Percentiles rank a stretch among this genome's conserved stretches.
Conservation (phyloP, 1,140 invertebrate genomes). For the Pseudomyrmex sp. region DNA sequence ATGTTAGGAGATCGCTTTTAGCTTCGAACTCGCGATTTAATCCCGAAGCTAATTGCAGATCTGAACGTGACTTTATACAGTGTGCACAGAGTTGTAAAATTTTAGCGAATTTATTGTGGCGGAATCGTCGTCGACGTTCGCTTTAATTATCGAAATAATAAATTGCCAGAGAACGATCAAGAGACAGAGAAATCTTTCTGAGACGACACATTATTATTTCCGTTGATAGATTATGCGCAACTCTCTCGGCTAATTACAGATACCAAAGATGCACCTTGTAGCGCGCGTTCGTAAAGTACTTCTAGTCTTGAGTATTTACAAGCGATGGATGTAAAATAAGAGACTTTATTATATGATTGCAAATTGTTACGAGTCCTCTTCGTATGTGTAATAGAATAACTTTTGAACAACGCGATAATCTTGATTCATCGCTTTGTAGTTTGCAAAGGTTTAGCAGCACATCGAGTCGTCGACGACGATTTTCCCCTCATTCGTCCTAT, state of each 20-base stretch:
- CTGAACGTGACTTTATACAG: conserved; percentile 28
- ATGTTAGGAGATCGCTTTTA: conserved; percentile 6
- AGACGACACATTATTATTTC: conserved; percentile 16
- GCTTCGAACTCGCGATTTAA: conserved; percentile 8
- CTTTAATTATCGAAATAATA: conserved; percentile 30
- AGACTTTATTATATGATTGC: conserved; percentile 6
- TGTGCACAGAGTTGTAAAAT: conserved; percentile 26
- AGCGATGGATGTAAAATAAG: not conserved
- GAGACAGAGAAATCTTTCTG: conserved; percentile 49
- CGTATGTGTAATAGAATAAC: not conserved
- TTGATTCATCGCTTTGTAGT: conserved; percentile 27
- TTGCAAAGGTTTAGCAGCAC: conserved; percentile 1
- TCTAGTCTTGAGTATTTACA: conserved; percentile 2
- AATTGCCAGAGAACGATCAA: conserved; percentile 37
- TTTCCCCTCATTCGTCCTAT: conserved; percentile 54
- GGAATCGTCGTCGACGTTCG: conserved; percentile 41
- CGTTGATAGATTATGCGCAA: not conserved
- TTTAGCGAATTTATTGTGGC: conserved; percentile 39
- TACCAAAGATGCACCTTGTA: not conserved
- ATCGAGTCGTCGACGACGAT: conserved; percentile 45
- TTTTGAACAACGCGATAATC: not conserved
- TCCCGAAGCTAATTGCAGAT: conserved; percentile 19
- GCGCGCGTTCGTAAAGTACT: conserved; percentile 10
- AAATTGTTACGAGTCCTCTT: not conserved
- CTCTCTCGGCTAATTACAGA: conserved; percentile 5